Evolutionary conservation across 2,797 vertebrate species (phyloP).

Genomic region (Tenualosa thibaudeaui): DNA sequence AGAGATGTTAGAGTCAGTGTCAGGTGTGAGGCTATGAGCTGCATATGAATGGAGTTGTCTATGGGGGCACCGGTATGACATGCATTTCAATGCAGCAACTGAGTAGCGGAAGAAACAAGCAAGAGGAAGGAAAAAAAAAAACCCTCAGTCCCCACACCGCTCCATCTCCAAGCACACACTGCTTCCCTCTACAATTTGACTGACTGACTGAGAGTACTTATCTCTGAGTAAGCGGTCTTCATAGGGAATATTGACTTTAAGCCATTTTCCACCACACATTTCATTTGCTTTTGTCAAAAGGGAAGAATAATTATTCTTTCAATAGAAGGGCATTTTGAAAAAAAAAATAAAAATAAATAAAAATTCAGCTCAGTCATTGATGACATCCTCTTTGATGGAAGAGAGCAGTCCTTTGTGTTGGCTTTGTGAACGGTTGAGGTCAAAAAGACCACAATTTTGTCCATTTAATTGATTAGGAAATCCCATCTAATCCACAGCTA

Average conservation of each 20-base stretch:
- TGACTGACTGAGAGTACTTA: neutral
- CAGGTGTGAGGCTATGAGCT: constrained; percentile 13
- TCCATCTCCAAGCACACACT: neutral
- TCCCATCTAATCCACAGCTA: constrained; percentile 16
- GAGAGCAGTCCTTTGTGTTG: constrained; percentile 5
- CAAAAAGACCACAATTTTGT: constrained; percentile 1
- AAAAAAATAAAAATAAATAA: neutral
- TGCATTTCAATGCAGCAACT: constrained; percentile 7
- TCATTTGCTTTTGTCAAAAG: constrained; percentile 19
- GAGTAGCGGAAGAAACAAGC: neutral
- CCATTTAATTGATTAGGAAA: constrained; percentile 27
- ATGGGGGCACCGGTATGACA: neutral
- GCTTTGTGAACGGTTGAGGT: neutral
- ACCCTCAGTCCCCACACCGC: neutral
- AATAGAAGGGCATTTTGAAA: neutral
- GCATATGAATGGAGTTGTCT: constrained; percentile 20
- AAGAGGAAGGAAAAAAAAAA: neutral
- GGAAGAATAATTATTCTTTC: neutral
- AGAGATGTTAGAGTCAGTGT: constrained; percentile 15
- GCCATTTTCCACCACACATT: neutral
- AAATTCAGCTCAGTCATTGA: neutral
- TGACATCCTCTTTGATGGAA: neutral
- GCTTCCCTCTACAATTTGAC: neutral
- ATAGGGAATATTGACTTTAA: constrained; percentile 4
- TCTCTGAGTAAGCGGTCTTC: neutral